These are phyloP conservation scores for Uloborus diversus DNA, from an alignment of 1,140 invertebrate genomes.

Conservation along the genomic window DNA sequence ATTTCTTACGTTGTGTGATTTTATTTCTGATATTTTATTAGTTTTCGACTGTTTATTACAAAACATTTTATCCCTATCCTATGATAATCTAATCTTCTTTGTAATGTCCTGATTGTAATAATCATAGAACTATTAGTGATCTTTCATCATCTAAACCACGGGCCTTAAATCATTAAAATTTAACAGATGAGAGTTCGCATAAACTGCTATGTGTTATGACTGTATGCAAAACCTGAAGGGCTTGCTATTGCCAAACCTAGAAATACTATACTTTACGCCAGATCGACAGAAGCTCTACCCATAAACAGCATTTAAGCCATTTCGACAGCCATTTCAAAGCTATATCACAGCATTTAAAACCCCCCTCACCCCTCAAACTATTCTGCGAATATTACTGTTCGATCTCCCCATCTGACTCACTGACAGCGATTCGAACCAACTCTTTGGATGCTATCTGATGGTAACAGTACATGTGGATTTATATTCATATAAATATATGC, in stretches of 20 bases:
- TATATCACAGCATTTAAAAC: slow-evolving; percentile 28
- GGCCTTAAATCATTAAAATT: no score
- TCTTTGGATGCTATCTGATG: slow-evolving; percentile 10
- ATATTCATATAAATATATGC: no score
- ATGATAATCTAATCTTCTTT: no score
- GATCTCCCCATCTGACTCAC: slow-evolving; percentile 7
- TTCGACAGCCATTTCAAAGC: neutral
- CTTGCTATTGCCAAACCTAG: neutral
- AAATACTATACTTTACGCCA: neutral
- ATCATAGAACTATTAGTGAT: no score
- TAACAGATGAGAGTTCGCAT: no score
- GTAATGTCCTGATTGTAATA: no score
- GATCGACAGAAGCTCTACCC: neutral
- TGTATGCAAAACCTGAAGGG: neutral
- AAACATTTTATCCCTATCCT: no score
- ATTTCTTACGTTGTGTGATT: no score
- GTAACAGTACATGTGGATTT: no score
- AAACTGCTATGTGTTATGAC: neutral
- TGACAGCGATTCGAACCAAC: slow-evolving; percentile 3
- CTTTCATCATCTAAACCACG: no score
- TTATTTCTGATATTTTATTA: no score
- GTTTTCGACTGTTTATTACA: no score
- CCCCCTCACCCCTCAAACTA: neutral
- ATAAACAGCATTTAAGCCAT: neutral
- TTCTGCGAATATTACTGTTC: neutral